These are phyloP conservation scores for Phrynosoma blainvillii DNA, from an alignment of 2,113 vertebrate genomes.

Conservation along the genomic window DNA sequence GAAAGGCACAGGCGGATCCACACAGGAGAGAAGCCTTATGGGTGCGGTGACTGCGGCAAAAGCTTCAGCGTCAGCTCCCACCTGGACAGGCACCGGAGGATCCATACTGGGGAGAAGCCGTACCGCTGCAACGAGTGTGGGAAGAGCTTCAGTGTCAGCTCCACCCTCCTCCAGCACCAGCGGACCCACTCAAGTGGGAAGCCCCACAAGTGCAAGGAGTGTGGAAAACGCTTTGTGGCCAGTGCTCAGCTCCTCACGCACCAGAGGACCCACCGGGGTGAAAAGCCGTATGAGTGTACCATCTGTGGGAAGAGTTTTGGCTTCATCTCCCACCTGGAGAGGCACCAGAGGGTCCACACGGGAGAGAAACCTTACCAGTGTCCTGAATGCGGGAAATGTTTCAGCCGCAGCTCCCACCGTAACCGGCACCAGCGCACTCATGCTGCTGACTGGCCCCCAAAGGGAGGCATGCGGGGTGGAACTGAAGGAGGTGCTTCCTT, in stretches of 20 bases:
- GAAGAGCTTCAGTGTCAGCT: constrained; percentile 72
- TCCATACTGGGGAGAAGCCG: constrained; percentile 71
- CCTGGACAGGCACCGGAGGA: constrained; percentile 71
- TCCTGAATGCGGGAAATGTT: constrained; percentile 70
- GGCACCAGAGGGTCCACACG: constrained; percentile 72
- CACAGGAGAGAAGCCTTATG: constrained; percentile 70
- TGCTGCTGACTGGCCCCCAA: background rate
- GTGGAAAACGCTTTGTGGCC: constrained; percentile 71
- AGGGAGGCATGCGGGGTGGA: background rate
- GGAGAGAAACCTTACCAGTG: constrained; percentile 74
- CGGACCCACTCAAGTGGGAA: constrained; percentile 70
- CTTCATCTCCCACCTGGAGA: constrained; percentile 72
- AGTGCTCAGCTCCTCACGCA: constrained; percentile 70
- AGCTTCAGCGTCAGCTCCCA: constrained; percentile 74
- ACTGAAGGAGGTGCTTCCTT: background rate
- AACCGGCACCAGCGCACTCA: constrained; percentile 74
- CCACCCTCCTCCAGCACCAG: constrained; percentile 72
- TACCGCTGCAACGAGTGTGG: constrained; percentile 69
- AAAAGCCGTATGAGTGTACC: constrained; percentile 72
- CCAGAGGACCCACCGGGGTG: constrained; percentile 71
- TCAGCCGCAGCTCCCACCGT: constrained; percentile 75
- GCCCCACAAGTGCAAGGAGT: constrained; percentile 74
- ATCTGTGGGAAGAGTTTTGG: constrained; percentile 75
- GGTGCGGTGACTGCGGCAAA: constrained; percentile 70
- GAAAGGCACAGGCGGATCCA: constrained; percentile 72